Conservation (phyloP, 2,113 vertebrate species). For the Melanerpes aurifrons region DNA sequence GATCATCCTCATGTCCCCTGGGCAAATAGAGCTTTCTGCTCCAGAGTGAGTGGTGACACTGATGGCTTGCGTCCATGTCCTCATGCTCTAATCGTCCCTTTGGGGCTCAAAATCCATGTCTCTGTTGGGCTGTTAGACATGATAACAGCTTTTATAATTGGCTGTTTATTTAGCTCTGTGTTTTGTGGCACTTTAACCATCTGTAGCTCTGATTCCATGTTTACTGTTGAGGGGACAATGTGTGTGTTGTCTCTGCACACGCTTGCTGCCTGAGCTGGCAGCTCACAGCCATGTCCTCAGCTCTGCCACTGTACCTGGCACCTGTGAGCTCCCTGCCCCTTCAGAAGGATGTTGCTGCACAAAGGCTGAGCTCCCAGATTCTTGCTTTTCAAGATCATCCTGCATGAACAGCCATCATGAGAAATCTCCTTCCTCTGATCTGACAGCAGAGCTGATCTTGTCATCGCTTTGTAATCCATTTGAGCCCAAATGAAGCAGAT, state of each 20-base stretch:
- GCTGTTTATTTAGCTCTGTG: neutral
- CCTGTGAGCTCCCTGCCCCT: neutral
- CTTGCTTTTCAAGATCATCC: neutral
- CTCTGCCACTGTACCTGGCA: neutral
- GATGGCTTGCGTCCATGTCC: neutral
- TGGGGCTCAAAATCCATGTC: neutral
- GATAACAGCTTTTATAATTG: neutral
- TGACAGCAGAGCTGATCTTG: neutral
- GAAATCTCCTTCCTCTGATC: neutral
- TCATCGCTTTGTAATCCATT: neutral
- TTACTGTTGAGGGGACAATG: neutral
- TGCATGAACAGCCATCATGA: neutral
- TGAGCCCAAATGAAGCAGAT: neutral
- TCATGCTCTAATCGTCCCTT: neutral
- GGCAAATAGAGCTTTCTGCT: neutral
- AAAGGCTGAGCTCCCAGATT: neutral
- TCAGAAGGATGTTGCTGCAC: neutral
- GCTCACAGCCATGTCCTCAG: neutral
- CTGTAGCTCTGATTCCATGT: neutral
- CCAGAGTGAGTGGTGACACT: neutral
- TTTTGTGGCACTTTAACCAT: neutral
- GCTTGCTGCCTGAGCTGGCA: rapidly evolving
- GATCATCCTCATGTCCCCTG: no score
- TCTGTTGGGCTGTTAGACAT: neutral
- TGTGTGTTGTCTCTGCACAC: neutral